Base-by-base conservation (phyloP, 2,888 invertebrate species). In the Acanthosoma haemorrhoidale region DNA sequence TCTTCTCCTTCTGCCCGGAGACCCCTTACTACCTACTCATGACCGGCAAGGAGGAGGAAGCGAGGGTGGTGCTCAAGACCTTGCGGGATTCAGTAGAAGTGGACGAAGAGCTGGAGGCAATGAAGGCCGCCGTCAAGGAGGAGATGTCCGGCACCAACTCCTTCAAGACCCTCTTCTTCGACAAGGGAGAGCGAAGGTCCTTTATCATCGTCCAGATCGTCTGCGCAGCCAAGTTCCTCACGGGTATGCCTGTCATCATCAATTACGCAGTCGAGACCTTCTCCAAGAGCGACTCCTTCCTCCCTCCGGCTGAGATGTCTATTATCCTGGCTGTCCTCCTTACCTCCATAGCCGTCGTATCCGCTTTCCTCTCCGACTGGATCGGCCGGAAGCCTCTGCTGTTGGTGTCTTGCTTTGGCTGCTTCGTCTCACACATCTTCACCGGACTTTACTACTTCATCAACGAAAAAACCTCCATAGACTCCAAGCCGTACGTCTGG, bases 1-100 rank as follows among this genome's bases (percentile, higher is more conserved):
- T 81, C 0, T 85, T 85, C 76, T 72, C 79, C 8, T 85, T 84
- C 83, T 82, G 86, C 79, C 86, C 86, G 0, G 86, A 87, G 75
- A 85, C 86, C 0, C 86, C 86, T 1, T 85, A 86, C 74, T 86
- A 83, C 74, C 79, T 86, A 36, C 76, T 87, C 18, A 84, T 84
- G 77, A 81, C 81, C 69, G 82, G 81, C 0, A 79, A 82, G 29
- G 75, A 81, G 3, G 81, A 80, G 2, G 81, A 81, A 0, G 85
- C 86, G 0, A 81, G 79, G 73, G 25, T 68, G 16, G 63, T 70
- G 3, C 61, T 75, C 6, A 16, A 25, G 6, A 73, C 72, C 71
- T 70, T 75, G 6, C 38, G 75, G 25, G 41, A 29, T 5, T 34
- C 69, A 4, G 41, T n/a, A 8, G 73, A 73, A 13, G 58, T 72